Conservation (phyloP, 2,797 vertebrate species). For the Catamblyrhynchus diadema region DNA sequence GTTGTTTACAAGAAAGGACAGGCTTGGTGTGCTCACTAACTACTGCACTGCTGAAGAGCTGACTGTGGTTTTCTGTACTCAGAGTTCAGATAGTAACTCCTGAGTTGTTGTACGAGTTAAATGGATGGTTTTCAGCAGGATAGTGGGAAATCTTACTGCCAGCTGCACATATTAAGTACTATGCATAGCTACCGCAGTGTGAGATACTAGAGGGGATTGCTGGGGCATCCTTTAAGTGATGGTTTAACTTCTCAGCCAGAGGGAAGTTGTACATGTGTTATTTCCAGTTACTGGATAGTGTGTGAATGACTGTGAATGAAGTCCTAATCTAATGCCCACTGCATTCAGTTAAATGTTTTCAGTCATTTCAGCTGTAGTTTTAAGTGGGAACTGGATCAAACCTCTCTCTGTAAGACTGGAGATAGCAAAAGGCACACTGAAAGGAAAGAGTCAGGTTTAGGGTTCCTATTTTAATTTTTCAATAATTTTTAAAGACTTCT, state of each 20-base stretch:
- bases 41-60: neutral
- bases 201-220: neutral
- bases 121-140: neutral
- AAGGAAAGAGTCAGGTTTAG: neutral
- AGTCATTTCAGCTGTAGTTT: neutral
- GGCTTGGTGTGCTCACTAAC: neutral
- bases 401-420: neutral
- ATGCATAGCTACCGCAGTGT: neutral
- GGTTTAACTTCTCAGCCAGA: neutral
- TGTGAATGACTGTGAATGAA: neutral
- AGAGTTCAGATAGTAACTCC: neutral
- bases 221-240: neutral
- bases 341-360: neutral
- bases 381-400: neutral
- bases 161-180: neutral
- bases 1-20: neutral
- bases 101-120: neutral
- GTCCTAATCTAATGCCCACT: neutral
- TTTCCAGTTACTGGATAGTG: neutral
- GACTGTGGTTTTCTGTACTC: neutral
- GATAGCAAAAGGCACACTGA: neutral
- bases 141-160: neutral
- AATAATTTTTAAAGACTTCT: neutral
- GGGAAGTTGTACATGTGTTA: neutral
- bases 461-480: neutral